phyloP scores from a whole-genome alignment of 2,113 vertebrate genomes.

The Crotophaga sulcirostris region DNA sequence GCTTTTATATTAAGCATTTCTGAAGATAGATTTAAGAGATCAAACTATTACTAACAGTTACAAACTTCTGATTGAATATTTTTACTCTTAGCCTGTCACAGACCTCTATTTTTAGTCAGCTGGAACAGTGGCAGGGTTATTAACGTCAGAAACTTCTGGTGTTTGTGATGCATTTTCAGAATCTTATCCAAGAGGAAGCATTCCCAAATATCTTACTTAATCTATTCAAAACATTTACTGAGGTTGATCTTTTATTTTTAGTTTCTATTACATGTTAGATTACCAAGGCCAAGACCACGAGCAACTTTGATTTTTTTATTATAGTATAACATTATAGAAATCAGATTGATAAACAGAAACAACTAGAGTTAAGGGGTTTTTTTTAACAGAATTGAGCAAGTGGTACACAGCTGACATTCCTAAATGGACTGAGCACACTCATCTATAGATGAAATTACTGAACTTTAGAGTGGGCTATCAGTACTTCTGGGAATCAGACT shows the following conservation, averaged over 20 bases:
- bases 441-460: neutral
- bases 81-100: neutral
- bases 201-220: neutral
- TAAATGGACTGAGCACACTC: neutral
- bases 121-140: neutral
- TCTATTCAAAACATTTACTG: neutral
- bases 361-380: neutral
- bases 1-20: neutral
- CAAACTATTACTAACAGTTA: neutral
- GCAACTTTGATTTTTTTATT: neutral
- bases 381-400: neutral
- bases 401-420: neutral
- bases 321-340: neutral
- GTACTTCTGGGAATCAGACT: neutral
- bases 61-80: neutral
- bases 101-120: constrained; percentile 8
- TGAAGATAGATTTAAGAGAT: neutral
- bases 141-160: neutral
- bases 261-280: neutral
- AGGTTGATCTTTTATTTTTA: neutral
- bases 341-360: neutral
- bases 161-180: neutral
- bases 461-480: neutral
- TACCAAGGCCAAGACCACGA: neutral
- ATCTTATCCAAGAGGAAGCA: neutral